Evolutionary conservation across 2,113 vertebrate species (phyloP).

Genomic region (Tyto alba): DNA sequence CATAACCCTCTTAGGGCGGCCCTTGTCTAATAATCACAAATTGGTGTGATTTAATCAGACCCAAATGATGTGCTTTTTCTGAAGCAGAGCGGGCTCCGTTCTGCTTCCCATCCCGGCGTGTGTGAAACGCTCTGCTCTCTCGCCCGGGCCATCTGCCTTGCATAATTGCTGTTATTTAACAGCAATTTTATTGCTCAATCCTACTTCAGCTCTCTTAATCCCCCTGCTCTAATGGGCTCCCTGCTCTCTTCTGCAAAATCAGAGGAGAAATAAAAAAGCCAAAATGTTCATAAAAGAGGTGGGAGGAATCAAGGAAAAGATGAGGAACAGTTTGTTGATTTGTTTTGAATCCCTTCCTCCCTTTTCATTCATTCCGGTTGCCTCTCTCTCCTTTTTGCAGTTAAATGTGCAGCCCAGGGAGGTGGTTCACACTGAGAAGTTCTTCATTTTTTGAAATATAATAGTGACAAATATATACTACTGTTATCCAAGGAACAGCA

Average conservation of each 20-base stretch:
- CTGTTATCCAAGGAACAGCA: background rate
- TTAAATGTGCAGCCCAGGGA: background rate
- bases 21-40: rapidly evolving
- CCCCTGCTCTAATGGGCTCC: background rate
- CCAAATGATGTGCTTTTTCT: background rate
- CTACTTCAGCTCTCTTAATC: background rate
- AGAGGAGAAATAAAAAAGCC: background rate
- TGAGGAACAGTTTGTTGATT: background rate
- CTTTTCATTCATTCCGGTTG: background rate
- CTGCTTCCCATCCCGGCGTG: background rate
- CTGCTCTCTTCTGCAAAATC: slow-evolving; percentile 2
- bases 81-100: background rate
- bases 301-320: background rate
- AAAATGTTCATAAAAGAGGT: background rate
- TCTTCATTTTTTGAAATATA: background rate
- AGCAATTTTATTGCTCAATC: background rate
- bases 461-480: background rate
- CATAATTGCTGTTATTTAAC: background rate
- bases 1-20: background rate
- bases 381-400: background rate
- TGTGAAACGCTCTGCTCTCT: background rate
- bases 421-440: background rate
- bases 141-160: background rate
- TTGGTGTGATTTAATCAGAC: background rate
- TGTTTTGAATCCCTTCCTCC: background rate